Percentiles rank a stretch among this genome's conserved stretches.
Evolutionary conservation across 2,888 invertebrate genomes (phyloP).

Genomic region (Arrhopalites spinosus): DNA sequence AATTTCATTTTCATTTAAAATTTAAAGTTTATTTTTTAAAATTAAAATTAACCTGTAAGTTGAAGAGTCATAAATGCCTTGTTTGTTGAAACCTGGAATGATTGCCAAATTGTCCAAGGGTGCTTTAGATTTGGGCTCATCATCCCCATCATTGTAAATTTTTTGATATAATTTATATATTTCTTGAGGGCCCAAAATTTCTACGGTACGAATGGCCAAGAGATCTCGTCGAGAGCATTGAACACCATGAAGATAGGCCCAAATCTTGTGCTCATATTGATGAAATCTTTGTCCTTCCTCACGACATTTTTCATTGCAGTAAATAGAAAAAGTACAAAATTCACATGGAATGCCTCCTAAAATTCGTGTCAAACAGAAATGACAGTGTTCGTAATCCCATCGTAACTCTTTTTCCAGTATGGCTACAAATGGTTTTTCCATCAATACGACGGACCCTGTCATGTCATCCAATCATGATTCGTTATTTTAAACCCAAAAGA

Average conservation of each 20-base stretch:
- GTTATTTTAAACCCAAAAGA: not conserved
- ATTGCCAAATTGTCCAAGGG: not conserved
- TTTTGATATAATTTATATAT: slow-evolving; percentile 40
- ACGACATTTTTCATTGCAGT: slow-evolving; percentile 47
- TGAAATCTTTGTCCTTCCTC: slow-evolving; percentile 43
- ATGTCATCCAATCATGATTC: no score
- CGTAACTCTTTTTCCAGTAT: slow-evolving; percentile 44
- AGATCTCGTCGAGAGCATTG: slow-evolving; percentile 42
- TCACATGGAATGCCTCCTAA: slow-evolving; percentile 49
- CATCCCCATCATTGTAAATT: slow-evolving; percentile 13
- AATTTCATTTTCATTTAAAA: slow-evolving; percentile 31
- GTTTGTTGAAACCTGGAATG: slow-evolving; percentile 20
- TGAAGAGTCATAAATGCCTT: slow-evolving; percentile 7
- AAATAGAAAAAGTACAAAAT: slow-evolving; percentile 50
- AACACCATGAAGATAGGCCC: slow-evolving; percentile 46
- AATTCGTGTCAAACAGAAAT: slow-evolving; percentile 47
- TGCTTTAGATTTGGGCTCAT: not conserved
- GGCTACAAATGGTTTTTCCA: slow-evolving; percentile 48
- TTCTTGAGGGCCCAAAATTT: slow-evolving; percentile 42
- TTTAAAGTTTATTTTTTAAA: no score
- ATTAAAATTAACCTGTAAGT: no score
- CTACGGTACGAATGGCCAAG: slow-evolving; percentile 45
- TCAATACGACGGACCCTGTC: slow-evolving; percentile 34
- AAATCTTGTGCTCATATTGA: slow-evolving; percentile 44
- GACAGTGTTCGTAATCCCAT: slow-evolving; percentile 52